Conservation (phyloP, 2,113 vertebrate species). For the Dicaeum eximium region DNA sequence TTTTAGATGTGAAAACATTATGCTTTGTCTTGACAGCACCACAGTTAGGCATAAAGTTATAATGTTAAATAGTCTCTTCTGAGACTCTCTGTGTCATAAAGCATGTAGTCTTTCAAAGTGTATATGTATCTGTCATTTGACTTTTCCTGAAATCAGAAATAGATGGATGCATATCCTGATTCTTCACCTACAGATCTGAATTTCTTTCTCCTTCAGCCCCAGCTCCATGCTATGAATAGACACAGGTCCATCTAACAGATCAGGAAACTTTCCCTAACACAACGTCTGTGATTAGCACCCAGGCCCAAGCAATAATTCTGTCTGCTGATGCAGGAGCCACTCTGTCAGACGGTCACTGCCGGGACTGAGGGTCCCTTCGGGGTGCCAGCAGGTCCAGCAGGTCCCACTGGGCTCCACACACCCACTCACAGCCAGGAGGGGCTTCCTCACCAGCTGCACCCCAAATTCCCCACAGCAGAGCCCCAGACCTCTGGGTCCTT, state of each 20-base stretch:
- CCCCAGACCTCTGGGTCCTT: not conserved
- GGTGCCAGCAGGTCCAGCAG: not conserved
- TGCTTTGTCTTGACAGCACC: conserved; percentile 12
- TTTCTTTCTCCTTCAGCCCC: not conserved
- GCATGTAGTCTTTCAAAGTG: not conserved
- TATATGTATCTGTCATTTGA: not conserved
- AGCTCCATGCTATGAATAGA: not conserved
- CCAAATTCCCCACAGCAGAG: not conserved
- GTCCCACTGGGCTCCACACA: not conserved
- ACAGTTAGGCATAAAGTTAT: conserved; percentile 29
- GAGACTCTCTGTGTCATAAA: not conserved
- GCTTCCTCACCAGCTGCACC: not conserved
- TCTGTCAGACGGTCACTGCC: not conserved
- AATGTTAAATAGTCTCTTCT: conserved; percentile 22
- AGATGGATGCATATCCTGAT: not conserved
- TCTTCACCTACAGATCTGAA: not conserved
- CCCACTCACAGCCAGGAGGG: not conserved
- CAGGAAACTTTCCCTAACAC: not conserved
- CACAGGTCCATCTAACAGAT: not conserved
- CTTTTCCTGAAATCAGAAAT: not conserved
- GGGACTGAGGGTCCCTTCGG: fast-evolving
- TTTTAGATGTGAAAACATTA: not conserved
- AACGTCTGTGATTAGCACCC: not conserved
- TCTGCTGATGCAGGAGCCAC: not conserved
- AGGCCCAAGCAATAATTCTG: too few relatives aligned